Evolutionary conservation across 92 coral and sea anemone species (phyloP).

Genomic region (Porites divaricata): DNA sequence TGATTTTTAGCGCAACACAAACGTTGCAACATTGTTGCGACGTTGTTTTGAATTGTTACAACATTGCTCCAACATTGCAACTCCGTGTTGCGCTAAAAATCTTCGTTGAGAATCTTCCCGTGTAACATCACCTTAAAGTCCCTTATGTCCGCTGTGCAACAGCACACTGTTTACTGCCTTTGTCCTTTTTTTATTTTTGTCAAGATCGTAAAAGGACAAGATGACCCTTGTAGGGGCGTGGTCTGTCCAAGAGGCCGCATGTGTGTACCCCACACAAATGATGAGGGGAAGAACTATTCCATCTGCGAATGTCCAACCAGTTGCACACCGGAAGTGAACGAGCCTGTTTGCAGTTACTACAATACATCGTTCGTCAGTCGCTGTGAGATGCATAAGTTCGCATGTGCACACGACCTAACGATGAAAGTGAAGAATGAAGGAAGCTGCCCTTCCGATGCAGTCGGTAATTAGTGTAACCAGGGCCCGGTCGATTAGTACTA

Average conservation of each 20-base stretch:
- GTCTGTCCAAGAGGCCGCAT: conserved; percentile 72
- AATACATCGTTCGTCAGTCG: conserved; percentile 54
- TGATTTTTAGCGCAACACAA: too few species aligned
- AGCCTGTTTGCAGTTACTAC: conserved; percentile 72
- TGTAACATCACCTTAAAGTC: too few species aligned
- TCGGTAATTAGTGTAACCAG: not conserved
- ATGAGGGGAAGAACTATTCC: conserved; percentile 30
- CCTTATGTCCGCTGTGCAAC: too few species aligned
- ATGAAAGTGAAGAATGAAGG: conserved; percentile 70
- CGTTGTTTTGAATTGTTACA: too few species aligned
- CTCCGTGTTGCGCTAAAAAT: too few species aligned
- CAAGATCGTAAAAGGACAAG: conserved; percentile 29
- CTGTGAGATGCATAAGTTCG: conserved; percentile 87
- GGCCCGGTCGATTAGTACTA: not conserved
- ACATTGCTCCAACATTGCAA: too few species aligned
- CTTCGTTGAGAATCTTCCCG: too few species aligned
- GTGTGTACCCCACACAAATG: conserved; percentile 58
- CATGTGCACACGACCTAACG: conserved; percentile 66
- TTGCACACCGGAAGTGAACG: conserved; percentile 34
- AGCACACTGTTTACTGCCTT: too few species aligned
- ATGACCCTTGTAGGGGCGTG: conserved; percentile 38
- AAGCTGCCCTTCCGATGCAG: conserved; percentile 29
- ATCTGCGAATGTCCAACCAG: conserved; percentile 70
- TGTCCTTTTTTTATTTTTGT: not conserved
- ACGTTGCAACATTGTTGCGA: too few species aligned